Base-by-base conservation (phyloP, 2,888 invertebrate genomes). In the Argyresthia albistria region DNA sequence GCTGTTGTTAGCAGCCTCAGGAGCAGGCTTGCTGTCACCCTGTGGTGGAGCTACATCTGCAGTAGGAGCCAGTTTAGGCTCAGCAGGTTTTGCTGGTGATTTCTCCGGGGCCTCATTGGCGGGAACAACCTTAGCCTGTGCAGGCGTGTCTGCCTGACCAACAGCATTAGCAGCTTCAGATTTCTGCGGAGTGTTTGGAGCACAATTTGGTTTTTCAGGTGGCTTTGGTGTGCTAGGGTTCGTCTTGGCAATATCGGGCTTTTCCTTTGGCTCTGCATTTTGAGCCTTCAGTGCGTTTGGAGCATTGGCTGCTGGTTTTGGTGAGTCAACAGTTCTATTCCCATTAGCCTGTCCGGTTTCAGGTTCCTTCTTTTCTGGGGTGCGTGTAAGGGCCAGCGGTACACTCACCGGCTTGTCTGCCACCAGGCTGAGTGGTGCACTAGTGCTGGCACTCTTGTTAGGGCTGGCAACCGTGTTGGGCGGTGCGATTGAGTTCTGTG, bases 151-250 rank as follows among this genome's bases (percentile, higher is more conserved):
- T 4, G 65, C 61, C 53, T 72, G 69, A 42, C 57, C 66, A 4
- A 65, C 65, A 39, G 72, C 58, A 57, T 62, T 73, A 4, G 70
- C 61, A 4, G 69, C 57, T 55, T 83, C 84, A 36, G 65, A 58
- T 60, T 84, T 84, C 52, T 78, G 82, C n/a, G 78, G 77, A 42
- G 79, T 80, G 52, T 60, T 70, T 1, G 73, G 76, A 8, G 69
- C 63, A 63, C 61, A 73, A 35, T 64, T 56, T 0, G 71, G 70
- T 56, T 80, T 80, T 64, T 86, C 87, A 62, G 84, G 80, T 39
- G 87, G 86, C 59, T 83, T 86, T 35, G 82, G 76, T 55, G 84
- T 81, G 66, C 83, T 83, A 1, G 84, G 83, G 61, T 84, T 80
- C 10, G 80, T 80, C 68, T 80, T 84, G 50, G 80, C 78, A 58